Evolutionary conservation across 2,888 invertebrate species (phyloP), one percentile per base, ranked within the genome.

Genomic region (Argyra leucocephala): DNA sequence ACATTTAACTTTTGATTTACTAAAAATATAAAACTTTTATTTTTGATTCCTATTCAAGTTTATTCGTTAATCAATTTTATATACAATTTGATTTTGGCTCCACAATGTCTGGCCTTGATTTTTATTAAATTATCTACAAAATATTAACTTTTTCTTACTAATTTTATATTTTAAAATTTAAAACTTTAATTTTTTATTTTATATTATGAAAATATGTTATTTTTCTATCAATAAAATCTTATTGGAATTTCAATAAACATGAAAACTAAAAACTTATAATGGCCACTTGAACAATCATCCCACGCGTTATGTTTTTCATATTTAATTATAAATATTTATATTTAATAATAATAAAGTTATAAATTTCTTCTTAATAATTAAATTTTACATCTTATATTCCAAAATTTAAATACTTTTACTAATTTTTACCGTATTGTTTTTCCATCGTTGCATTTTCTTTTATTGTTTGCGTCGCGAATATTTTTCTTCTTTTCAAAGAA

Each of bases 401-500:
- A n/a, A 18, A 2, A 48, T 48, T 48, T 48, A 48, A 37, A 48
- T 48, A 48, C 18, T 48, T 48, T 48, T 3, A 31, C 12, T n/a
- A n/a, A 31, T 6, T 48, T 12, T 48, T 48, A 48, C 48, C 48
- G 48, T 18, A 48, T 18, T 48, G 48, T 48, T 48, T 48, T 48
- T 48, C 48, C 48, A 48, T 48, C 48, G 48, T 48, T 48, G 48
- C 59, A 59, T 59, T 59, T 23, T 18, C 21, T 22, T 59, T 59
- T 59, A 23, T 59, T 59, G 59, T 59, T 59, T 59, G 59, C 59
- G 59, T 59, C 59, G 59, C 23, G 59, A 59, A 59, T 59, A 48
- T 48, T 48, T 48, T 48, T 48, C 48, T 48, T 48, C 48, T 48
- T 48, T 48, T 48, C n/a, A n/a, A n/a, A n/a, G 48, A 48, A 48